Conservation (phyloP, 64 coral and sea anemone species). For the Platygyra sinensis region DNA sequence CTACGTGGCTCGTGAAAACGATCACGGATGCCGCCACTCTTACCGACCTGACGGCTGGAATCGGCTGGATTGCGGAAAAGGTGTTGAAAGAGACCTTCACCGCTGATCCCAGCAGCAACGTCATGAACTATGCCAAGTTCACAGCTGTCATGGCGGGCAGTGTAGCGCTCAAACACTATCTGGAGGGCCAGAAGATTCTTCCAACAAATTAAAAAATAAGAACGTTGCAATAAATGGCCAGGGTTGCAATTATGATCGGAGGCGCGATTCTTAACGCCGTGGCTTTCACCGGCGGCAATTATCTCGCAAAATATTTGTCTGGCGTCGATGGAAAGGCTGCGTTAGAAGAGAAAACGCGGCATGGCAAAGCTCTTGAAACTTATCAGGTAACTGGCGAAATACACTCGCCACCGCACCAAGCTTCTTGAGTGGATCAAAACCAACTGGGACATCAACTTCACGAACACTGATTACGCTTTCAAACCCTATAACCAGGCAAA, state of each 20-base stretch:
- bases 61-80: no score
- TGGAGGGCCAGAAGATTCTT: no score
- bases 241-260: constrained; percentile 26
- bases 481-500: constrained; percentile 44
- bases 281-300: constrained; percentile 6
- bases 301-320: constrained; percentile 27
- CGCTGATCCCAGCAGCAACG: no score
- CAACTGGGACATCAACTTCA: not conserved
- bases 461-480: constrained; percentile 27
- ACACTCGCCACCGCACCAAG: not conserved
- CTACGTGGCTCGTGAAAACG: no score
- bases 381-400: not conserved
- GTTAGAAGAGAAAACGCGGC: constrained; percentile 14
- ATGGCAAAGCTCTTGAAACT: not conserved
- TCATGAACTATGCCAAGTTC: no score
- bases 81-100: no score
- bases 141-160: no score
- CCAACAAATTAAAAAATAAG: no score
- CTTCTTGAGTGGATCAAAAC: constrained; percentile 42
- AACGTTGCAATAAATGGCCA: not conserved
- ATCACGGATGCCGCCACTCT: no score
- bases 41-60: no score
- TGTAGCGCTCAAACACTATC: no score
- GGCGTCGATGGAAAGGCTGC: not conserved
- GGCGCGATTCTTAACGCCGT: constrained; percentile 32